Conservation (phyloP, 2,888 invertebrate genomes). For the Hydrotaea cyrtoneurina region DNA sequence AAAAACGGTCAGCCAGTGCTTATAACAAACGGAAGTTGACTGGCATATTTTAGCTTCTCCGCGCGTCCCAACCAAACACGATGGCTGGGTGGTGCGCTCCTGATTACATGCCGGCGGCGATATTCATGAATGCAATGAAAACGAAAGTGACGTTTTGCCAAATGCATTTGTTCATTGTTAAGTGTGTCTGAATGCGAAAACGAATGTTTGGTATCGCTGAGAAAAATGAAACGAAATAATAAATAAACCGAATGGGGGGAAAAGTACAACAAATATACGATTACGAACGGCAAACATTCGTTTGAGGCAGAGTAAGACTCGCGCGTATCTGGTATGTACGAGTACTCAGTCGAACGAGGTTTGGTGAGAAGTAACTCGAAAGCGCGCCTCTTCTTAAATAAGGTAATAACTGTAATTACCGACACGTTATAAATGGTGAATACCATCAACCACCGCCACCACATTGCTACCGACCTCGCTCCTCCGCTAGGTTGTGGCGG, state of each 20-base stretch:
- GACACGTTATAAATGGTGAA: slow-evolving; percentile 52
- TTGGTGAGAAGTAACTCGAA: slow-evolving; percentile 47
- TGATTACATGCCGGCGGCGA: neutral
- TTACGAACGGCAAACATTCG: neutral
- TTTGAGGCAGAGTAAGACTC: neutral
- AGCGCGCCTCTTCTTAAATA: slow-evolving; percentile 60
- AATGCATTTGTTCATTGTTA: slow-evolving; percentile 45
- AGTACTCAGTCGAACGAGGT: slow-evolving; percentile 10
- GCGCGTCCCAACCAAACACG: too few species aligned
- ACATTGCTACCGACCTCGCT: neutral
- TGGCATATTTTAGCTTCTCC: too few species aligned
- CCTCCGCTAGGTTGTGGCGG: neutral
- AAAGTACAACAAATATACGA: too few species aligned
- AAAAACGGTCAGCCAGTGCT: too few species aligned
- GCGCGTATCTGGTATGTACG: neutral
- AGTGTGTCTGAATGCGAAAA: slow-evolving; percentile 24
- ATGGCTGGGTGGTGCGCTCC: too few species aligned
- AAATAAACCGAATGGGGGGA: neutral
- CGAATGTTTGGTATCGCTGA: slow-evolving; percentile 27
- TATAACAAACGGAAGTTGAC: too few species aligned
- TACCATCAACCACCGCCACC: slow-evolving; percentile 15
- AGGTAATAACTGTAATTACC: slow-evolving; percentile 61
- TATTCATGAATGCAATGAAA: slow-evolving; percentile 40
- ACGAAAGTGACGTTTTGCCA: slow-evolving; percentile 63
- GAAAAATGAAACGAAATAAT: neutral